Base-by-base conservation (phyloP, 2,888 invertebrate genomes). In the Oxyscelio sp. region DNA sequence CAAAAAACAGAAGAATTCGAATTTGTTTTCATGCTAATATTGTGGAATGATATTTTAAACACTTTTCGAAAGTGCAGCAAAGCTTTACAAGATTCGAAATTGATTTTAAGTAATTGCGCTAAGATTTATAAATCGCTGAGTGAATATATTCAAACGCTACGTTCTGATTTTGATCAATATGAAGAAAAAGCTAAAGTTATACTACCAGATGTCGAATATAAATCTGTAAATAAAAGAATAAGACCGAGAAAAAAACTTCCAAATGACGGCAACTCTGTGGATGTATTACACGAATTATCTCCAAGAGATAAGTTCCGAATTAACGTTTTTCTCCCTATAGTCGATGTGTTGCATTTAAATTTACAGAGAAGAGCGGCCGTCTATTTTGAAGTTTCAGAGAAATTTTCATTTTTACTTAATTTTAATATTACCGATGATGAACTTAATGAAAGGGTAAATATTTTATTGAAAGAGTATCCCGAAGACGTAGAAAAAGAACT, bases 11-110 rank as follows among this genome's bases (percentile, higher is more conserved):
- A 34, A 56, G 15, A 56, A 56, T 31, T 56, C 11, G 56, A 56
- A 6, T 56, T 56, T 17, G 56, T 31, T n/a, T 31, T 56, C 17
- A 31, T 56, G 31, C 31, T 56, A n/a, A 22, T 22, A 31, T n/a
- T 56, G 6, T 56, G 31, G 31, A 56, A 56, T 56, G 56, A 31
- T 31, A 34, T 56, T 56, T 56, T 56, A 56, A 31, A 31, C 56
- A 56, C 17, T 9, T 56, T 56, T 56, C 31, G 22, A 3, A 56
- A 56, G n/a, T 31, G 56, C 17, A 56, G 13, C 13, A 56, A 56
- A 56, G 22, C 56, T 56, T 56, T 56, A 9, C 15, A 56, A 31
- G 17, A 56, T 11, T 56, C 34, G 2, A 56, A 22, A 5, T 15
- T 56, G 11, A 24, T 24, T 56, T 31, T 56, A 31, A 56, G 56